Base-by-base conservation (phyloP, 2,113 vertebrate genomes). In the Herpailurus yagouaroundi region DNA sequence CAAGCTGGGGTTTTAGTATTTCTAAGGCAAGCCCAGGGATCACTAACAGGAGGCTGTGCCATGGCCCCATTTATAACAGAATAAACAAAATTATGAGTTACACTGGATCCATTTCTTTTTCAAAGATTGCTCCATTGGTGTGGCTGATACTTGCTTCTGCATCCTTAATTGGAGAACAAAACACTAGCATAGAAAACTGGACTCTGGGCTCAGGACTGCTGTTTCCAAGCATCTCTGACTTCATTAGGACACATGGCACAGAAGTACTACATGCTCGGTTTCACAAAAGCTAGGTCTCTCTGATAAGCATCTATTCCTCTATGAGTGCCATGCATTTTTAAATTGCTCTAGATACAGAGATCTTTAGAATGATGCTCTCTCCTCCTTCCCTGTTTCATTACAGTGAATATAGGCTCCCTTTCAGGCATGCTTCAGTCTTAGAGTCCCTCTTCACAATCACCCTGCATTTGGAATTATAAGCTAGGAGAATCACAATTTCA, bases 1-100 rank as follows among this genome's bases (percentile, higher is more conserved):
- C 84, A 97, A 86, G 36, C 36, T 71, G 80, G 7, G 64, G 89
- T 79, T 97, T 96, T 3, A 79, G 0, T 84, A 91, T 98, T 97
- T 98, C 95, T 76, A 98, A 98, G 97, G 87, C 41, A 3, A 98
- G 60, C 29, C 57, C 82, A 94, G 89, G 85, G 80, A 97, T 95
- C 91, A 52, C 81, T 92, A 90, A 29, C 85, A 71, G 36, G 11
- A 48, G 95, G 97, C 93, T 98, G 73, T 87, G 94, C 48, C 80
- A 87, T 48, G 81, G 18, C 64, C 66, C 89, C 88, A 71, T 93
- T 98, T 57, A 71, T 79, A 97, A 97, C 66, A 89, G 84, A 63
- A 96, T 64, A 94, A 96, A 97, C 84, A 87, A 89, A 38, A 95
- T 94, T 66, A 89, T 84, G 97, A 93, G 89, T 94, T 3, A 85